Percentiles rank a stretch among this genome's conserved stretches.
phyloP scores from a whole-genome alignment of 2,113 vertebrate genomes.

The Tympanuchus pallidicinctus region DNA sequence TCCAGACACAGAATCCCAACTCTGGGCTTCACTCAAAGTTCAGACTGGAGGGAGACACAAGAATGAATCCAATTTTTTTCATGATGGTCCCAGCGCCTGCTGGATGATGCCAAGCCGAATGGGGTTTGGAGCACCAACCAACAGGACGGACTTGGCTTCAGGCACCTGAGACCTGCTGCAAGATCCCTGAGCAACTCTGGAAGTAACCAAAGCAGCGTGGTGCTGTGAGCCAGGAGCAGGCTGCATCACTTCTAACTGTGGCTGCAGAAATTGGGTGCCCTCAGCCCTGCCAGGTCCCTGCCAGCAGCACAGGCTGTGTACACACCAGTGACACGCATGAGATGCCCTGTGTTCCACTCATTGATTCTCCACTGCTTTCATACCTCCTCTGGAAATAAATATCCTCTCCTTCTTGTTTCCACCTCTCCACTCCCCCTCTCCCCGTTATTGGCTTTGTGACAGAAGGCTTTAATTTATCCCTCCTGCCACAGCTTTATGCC shows the following conservation, averaged over 20 bases:
- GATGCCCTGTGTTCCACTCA: neutral
- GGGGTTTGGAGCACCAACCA: neutral
- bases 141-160: accelerated
- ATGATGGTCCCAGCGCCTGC: neutral
- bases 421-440: conserved; percentile 40
- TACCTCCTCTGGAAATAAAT: conserved; percentile 41
- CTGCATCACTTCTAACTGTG: neutral
- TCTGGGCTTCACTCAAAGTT: neutral
- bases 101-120: neutral
- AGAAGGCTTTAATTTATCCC: conserved; percentile 71
- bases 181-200: neutral
- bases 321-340: neutral
- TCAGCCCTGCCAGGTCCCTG: neutral
- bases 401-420: conserved; percentile 41
- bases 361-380: conserved; percentile 38
- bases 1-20: neutral
- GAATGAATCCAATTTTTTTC: neutral
- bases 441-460: conserved; percentile 57
- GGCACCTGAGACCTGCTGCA: neutral
- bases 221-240: accelerated
- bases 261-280: neutral
- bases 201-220: neutral
- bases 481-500: conserved; percentile 11
- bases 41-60: neutral
- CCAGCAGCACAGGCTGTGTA: neutral